These are phyloP conservation scores for Stenichneumon culpator DNA, from an alignment of 2,888 invertebrate genomes.

Conservation along the genomic window DNA sequence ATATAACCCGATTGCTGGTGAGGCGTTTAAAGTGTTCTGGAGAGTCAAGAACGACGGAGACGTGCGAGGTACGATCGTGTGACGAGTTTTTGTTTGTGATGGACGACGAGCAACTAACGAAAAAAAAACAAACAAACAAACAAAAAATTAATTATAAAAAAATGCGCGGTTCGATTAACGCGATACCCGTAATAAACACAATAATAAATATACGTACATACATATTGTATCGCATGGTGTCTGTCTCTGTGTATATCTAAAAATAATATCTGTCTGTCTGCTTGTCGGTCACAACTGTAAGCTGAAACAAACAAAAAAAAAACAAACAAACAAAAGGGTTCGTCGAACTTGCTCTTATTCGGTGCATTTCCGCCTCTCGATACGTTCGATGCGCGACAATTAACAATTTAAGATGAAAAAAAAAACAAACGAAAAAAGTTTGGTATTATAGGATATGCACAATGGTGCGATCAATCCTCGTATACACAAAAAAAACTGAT, in stretches of 20 bases:
- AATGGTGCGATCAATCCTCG: conserved; percentile 43
- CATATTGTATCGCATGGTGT: conserved; percentile 51
- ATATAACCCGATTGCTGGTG: conserved; percentile 38
- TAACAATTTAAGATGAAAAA: conserved; percentile 20
- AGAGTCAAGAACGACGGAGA: conserved; percentile 31
- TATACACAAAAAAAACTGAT: conserved; percentile 12
- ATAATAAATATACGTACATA: conserved; percentile 60
- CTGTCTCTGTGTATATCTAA: conserved; percentile 54
- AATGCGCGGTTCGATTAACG: conserved; percentile 42
- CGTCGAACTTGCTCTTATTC: conserved; percentile 48
- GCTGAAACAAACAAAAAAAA: conserved; percentile 20
- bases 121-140: conserved; percentile 33
- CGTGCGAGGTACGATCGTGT: conserved; percentile 48
- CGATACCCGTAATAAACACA: conserved; percentile 39
- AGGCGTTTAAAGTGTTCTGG: conserved; percentile 28
- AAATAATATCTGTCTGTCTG: conserved; percentile 39
- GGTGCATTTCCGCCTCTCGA: conserved; percentile 28
- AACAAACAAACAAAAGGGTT: conserved; percentile 13
- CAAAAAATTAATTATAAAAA: conserved; percentile 41
- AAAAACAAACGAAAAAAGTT: conserved; percentile 51
- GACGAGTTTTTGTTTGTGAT: conserved; percentile 38
- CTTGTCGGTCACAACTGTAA: conserved; percentile 45
- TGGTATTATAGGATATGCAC: conserved; percentile 37
- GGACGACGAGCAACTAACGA: conserved; percentile 41
- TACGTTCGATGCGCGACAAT: conserved; percentile 19